A percentile compares a stretch with the other conserved stretches of the same genome.
Conservation (phyloP, 2,888 invertebrate species). For the Drosophila setosimentum region DNA sequence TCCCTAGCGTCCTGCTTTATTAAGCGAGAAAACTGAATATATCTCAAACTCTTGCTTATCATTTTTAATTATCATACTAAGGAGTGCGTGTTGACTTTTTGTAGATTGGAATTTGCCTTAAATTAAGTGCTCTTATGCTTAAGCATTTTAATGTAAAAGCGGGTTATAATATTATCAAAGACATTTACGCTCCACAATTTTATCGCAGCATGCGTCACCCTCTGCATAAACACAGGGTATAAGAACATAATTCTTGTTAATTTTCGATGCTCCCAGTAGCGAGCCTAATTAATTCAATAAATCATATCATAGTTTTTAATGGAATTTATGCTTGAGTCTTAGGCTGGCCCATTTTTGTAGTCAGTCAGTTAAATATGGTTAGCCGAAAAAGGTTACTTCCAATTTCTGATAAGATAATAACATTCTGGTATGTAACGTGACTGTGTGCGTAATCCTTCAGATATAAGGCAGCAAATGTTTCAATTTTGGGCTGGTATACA, state of each 20-base stretch:
- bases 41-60: not conserved
- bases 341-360: constrained; percentile 4
- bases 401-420: constrained; percentile 45
- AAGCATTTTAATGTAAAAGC: not conserved
- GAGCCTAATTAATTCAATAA: not conserved
- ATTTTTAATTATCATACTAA: not conserved
- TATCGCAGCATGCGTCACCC: not conserved
- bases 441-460: not conserved
- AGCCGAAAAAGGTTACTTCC: constrained; percentile 13
- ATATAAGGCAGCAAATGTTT: constrained; percentile 1
- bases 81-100: not conserved
- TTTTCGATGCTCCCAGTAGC: not conserved
- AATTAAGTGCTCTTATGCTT: not conserved
- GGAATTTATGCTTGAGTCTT: constrained; percentile 13
- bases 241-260: not conserved
- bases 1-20: not conserved
- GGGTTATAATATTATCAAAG: not conserved
- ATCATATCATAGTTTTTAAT: constrained; percentile 13
- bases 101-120: not conserved
- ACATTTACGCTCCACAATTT: not conserved
- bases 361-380: constrained; percentile 14
- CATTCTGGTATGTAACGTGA: no score
- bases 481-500: not conserved
- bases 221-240: not conserved
- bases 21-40: not conserved